Evolutionary conservation across 2,113 vertebrate genomes (phyloP), one percentile per base, ranked within the genome.

Genomic region (Tamias sibiricus): DNA sequence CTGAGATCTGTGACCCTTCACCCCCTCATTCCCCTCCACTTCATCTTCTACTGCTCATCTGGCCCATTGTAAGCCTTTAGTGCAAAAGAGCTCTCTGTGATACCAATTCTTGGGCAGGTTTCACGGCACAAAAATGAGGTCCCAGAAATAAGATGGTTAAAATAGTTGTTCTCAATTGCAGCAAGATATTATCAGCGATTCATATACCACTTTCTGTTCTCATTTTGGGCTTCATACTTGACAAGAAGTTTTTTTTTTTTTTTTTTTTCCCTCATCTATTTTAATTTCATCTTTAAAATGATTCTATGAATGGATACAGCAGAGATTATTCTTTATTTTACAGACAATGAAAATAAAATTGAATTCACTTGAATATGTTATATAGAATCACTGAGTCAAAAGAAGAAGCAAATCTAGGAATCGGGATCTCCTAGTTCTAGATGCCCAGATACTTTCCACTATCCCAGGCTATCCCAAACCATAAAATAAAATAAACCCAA

Each of bases 21-120:
- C 14, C 28, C 8, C 20, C 0, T 19, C 0, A 0, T 54, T 20
- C 10, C 19, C 4, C 17, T 77, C 17, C 0, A 17, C 12, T 42
- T 85, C 26, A 20, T 62, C 12, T 49, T 68, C 19, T 49, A 4
- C 35, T 88, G 19, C 2, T 83, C n/a, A 79, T n/a, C 20, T 76
- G 42, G 2, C 24, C 6, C 22, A 26, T 10, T 19, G 8, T 32
- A 75, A 59, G 28, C 2, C 13, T 49, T 76, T 24, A 71, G 14
- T 54, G 5, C 17, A 22, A 80, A 72, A 52, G 0, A 44, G 24
- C 1, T 57, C 24, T 30, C 1, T 5, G 3, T 40, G 82, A 91
- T 6, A 32, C 17, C n/a, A 66, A 14, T 82, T 79, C 17, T n/a
- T 59, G 30, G 40, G 24, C 10, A 81, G 3, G 11, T 40, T 62